These are phyloP conservation scores for Ctenopoma kingsleyae DNA, from an alignment of 2,797 vertebrate species.

Conservation along the genomic window DNA sequence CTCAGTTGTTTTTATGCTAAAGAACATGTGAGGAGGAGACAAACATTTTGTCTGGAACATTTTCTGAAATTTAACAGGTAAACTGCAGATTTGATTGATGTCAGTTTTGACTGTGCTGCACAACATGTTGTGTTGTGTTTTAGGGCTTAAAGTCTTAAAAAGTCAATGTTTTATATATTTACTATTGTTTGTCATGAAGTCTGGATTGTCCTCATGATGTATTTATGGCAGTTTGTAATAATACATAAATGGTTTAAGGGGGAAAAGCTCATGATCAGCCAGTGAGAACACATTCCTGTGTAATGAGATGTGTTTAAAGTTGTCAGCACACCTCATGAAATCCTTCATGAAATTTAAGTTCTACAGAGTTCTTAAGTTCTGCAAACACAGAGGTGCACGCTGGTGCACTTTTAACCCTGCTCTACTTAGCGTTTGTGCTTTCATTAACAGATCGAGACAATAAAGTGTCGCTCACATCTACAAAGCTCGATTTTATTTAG, in stretches of 20 bases:
- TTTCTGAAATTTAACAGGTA: constrained; percentile 10
- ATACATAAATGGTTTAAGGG: constrained; percentile 19
- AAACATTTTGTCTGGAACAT: neutral
- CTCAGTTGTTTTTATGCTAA: constrained; percentile 11
- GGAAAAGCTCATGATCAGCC: constrained; percentile 21
- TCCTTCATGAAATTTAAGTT: constrained; percentile 25
- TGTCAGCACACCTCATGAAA: constrained; percentile 18
- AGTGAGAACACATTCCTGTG: constrained; percentile 7
- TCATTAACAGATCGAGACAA: constrained; percentile 13
- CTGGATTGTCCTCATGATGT: neutral
- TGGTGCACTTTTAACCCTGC: neutral
- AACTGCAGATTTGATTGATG: constrained; percentile 21
- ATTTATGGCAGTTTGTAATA: constrained; percentile 17
- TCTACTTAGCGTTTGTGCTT: neutral
- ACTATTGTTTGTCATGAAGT: constrained; percentile 9
- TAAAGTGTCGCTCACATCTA: neutral
- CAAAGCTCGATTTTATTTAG: constrained; percentile 9
- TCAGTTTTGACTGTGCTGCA: constrained; percentile 1
- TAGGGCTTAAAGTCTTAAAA: neutral
- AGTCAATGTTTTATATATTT: neutral
- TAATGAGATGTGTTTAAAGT: constrained; percentile 25
- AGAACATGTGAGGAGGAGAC: neutral
- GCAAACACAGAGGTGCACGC: neutral
- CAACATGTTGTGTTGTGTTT: constrained; percentile 5
- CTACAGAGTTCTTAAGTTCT: too few species aligned